Conservation (phyloP, 2,797 vertebrate genomes). For the Muraenolepis orangiensis region DNA sequence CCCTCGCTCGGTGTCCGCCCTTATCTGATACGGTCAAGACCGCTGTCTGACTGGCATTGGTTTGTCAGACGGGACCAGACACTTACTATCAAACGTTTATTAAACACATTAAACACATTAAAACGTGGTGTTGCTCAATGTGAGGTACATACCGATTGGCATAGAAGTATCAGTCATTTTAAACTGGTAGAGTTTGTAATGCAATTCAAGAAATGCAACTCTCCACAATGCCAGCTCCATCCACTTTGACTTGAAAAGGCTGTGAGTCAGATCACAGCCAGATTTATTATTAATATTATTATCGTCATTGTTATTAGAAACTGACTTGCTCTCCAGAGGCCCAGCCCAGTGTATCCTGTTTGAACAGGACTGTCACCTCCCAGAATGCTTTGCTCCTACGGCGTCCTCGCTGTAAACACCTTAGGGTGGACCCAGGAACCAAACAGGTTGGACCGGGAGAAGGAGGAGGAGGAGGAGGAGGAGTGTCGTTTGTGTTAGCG, state of each 20-base stretch:
- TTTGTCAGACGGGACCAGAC: not conserved
- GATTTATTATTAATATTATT: not conserved
- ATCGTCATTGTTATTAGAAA: not conserved
- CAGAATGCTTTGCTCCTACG: slow-evolving; percentile 19
- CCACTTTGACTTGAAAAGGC: no score
- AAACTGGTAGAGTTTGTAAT: no score
- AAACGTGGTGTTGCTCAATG: no score
- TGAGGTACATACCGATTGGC: no score
- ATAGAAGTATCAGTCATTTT: no score
- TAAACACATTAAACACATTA: no score
- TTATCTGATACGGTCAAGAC: no score
- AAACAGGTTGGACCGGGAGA: slow-evolving; percentile 62
- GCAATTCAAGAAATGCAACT: no score
- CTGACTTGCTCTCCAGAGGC: not conserved
- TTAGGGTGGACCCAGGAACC: slow-evolving; percentile 35
- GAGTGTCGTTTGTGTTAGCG: slow-evolving; percentile 22
- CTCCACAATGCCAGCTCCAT: no score
- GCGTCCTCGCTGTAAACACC: slow-evolving; percentile 39
- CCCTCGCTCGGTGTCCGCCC: no score
- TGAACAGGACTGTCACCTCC: slow-evolving; percentile 26
- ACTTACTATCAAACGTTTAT: no score
- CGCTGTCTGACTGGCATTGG: no score
- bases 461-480: slow-evolving; percentile 44
- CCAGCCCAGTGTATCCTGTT: slow-evolving; percentile 25
- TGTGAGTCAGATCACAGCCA: not conserved